Percentiles rank a stretch among this genome's conserved stretches.
phyloP scores from a whole-genome alignment of 2,888 invertebrate species.

The Chrysopilus asiliformis region DNA sequence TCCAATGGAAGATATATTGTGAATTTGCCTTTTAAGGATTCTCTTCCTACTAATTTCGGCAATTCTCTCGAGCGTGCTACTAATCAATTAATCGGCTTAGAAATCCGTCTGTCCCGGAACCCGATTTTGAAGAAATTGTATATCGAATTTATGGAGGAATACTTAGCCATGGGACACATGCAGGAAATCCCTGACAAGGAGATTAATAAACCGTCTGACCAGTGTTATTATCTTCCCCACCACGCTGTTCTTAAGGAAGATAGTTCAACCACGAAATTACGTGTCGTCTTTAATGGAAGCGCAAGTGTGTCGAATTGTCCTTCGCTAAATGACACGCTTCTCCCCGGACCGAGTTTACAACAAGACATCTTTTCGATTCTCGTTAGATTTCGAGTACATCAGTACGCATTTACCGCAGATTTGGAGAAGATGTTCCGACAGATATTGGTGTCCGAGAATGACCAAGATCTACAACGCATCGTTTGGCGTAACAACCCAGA shows the following conservation, averaged over 20 bases:
- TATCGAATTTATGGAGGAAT: not conserved
- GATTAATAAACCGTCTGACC: not conserved
- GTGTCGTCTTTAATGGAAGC: slow-evolving; percentile 8
- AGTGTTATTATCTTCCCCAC: slow-evolving; percentile 9
- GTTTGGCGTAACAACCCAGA: slow-evolving; percentile 6
- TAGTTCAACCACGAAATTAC: slow-evolving; percentile 6
- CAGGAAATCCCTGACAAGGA: not conserved
- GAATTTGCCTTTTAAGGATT: not conserved
- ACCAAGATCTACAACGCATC: slow-evolving; percentile 9
- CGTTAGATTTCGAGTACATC: slow-evolving; percentile 5
- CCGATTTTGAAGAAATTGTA: not conserved
- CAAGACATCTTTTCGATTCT: slow-evolving; percentile 5
- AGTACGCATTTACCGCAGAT: slow-evolving; percentile 7
- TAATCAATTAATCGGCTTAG: not conserved
- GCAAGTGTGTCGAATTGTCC: not conserved
- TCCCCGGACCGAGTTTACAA: slow-evolving; percentile 8
- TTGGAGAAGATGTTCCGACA: slow-evolving; percentile 12
- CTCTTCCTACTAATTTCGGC: not conserved
- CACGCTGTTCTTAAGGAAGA: slow-evolving; percentile 7
- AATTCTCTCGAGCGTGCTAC: not conserved
- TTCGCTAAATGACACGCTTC: slow-evolving; percentile 4
- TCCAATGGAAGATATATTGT: not conserved
- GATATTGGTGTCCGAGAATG: slow-evolving; percentile 3
- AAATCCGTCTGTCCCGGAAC: not conserved
- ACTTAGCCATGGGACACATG: not conserved